Evolutionary conservation across 2,888 invertebrate genomes (phyloP).

Genomic region (Tupiocoris notatus): DNA sequence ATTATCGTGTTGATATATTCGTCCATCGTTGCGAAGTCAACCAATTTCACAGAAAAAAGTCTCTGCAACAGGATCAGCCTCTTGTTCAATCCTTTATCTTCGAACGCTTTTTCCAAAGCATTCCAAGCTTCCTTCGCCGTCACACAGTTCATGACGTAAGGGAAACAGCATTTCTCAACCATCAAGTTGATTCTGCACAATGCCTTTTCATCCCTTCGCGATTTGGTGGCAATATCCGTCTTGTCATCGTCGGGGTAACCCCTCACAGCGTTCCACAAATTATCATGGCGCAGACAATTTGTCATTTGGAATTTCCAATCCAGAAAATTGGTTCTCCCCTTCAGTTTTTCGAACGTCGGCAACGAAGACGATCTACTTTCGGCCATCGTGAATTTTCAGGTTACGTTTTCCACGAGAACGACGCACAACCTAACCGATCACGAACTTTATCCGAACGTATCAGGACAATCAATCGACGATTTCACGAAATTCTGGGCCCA

Average conservation of each 20-base stretch:
- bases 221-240: background rate
- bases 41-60: background rate
- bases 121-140: slow-evolving; percentile 25
- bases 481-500: no score
- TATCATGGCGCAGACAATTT: slow-evolving; percentile 4
- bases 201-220: slow-evolving; percentile 19
- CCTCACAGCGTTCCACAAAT: background rate
- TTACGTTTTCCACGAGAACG: no score
- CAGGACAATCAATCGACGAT: no score
- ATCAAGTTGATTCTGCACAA: background rate
- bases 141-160: background rate
- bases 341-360: slow-evolving; percentile 30
- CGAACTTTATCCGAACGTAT: no score
- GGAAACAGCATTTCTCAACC: slow-evolving; percentile 17
- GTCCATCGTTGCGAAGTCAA: background rate
- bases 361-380: no score
- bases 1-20: slow-evolving; percentile 10
- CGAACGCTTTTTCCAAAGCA: slow-evolving; percentile 20
- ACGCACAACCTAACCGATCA: no score
- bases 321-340: slow-evolving; percentile 12
- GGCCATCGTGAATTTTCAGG: no score
- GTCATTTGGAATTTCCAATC: slow-evolving; percentile 30
- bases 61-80: background rate
- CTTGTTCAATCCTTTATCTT: slow-evolving; percentile 4
- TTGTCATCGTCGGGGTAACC: slow-evolving; percentile 2